Base-by-base conservation (phyloP, 2,113 vertebrate species). In the Lophius piscatorius region DNA sequence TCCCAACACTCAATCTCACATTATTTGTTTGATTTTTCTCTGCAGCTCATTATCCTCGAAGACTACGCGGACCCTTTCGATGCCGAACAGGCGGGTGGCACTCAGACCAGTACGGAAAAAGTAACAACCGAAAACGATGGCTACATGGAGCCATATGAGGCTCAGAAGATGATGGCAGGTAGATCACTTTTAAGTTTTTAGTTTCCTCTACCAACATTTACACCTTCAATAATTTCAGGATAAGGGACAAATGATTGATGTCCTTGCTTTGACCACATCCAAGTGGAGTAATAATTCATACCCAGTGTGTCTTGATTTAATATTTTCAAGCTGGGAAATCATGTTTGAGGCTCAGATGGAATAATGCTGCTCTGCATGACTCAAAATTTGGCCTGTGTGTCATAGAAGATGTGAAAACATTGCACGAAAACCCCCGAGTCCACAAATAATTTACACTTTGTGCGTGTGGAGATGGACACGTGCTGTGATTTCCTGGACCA, bases 111-210 rank as follows among this genome's bases (percentile, higher is more conserved):
- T 28, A 57, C 84, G 17, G 95, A 97, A 76, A 97, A 95, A 74
- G 90, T 93, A 59, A 85, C 83, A 24, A 84, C 86, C 0, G 96
- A 97, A 79, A 98, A 98, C 1, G 97, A 98, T 0, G 97, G 96
- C 12, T 99, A 99, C 87, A 98, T 99, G 96, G 97, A 98, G 45
- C 97, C 97, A 0, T 99, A 98, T 1, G 96, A 99, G 84, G 97
- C 96, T 48, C 97, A 99, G 88, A 98, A 95, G 87, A 97, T 98
- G 95, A 96, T 98, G 96, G 95, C 95, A 31, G 97, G 97, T 98
- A 91, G 82, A 48, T 24, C 8, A 36, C 20, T 16, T 23, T 50
- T 1, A 0, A 21, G 10, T 55, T 11, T 12, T 0, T 2, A 4
- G 22, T 35, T 14, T 4, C 4, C 5, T 20, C 14, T 22, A 3